phyloP scores from a whole-genome alignment of 1,140 invertebrate genomes.

The Mylabris phalerata region DNA sequence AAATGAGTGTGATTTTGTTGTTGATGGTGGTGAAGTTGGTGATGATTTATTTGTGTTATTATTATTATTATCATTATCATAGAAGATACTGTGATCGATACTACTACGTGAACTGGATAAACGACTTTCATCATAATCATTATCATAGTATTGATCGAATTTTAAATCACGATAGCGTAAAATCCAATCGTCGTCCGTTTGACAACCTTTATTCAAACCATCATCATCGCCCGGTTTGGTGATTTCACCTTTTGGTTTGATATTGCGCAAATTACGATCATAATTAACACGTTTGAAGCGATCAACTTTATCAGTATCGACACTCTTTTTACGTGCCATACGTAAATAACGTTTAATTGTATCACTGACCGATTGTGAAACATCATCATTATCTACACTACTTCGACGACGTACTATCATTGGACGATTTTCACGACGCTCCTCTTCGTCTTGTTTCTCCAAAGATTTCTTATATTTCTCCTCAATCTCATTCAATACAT shows the following conservation, averaged over 20 bases:
- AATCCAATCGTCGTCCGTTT: slow-evolving; percentile 69
- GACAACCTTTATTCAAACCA: slow-evolving; percentile 62
- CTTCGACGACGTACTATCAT: slow-evolving; percentile 47
- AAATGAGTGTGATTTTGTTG: slow-evolving; percentile 54
- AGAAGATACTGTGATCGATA: slow-evolving; percentile 26
- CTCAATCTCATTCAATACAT: slow-evolving; percentile 47
- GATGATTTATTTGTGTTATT: slow-evolving; percentile 22
- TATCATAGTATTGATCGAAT: slow-evolving; percentile 31
- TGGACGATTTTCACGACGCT: slow-evolving; percentile 38
- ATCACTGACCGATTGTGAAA: slow-evolving; percentile 77
- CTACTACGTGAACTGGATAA: slow-evolving; percentile 50
- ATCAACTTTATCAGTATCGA: slow-evolving; percentile 70
- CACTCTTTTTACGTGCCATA: slow-evolving; percentile 79
- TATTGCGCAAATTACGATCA: slow-evolving; percentile 74
- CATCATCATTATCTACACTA: slow-evolving; percentile 73
- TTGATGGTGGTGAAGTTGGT: slow-evolving; percentile 45
- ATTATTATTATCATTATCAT: slow-evolving; percentile 44
- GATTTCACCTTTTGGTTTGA: slow-evolving; percentile 70
- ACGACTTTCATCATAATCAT: slow-evolving; percentile 37
- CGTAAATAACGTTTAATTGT: slow-evolving; percentile 75
- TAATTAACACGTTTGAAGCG: slow-evolving; percentile 84
- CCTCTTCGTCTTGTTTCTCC: slow-evolving; percentile 38
- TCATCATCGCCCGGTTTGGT: slow-evolving; percentile 66
- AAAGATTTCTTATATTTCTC: slow-evolving; percentile 41
- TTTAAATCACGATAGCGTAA: slow-evolving; percentile 42